Conservation (phyloP, 2,797 vertebrate genomes). For the Eurystomus glaucurus region DNA sequence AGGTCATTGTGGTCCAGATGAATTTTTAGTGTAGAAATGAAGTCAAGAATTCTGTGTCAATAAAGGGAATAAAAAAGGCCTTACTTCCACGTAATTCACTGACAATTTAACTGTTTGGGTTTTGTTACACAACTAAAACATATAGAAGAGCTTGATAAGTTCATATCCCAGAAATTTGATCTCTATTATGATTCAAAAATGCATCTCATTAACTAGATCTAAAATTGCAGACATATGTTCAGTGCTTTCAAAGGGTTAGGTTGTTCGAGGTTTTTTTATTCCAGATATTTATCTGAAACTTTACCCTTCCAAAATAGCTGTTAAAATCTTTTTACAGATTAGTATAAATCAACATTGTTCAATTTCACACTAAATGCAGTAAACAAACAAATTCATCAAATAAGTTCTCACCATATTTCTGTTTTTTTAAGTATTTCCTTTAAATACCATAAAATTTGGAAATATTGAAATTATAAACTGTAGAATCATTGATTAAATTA, state of each 20-base stretch:
- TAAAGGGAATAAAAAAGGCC: neutral
- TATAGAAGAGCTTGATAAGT: neutral
- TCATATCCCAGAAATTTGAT: neutral
- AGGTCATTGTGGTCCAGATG: neutral
- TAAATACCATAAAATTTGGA: neutral
- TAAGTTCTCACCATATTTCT: neutral
- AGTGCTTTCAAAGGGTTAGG: neutral
- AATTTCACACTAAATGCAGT: neutral
- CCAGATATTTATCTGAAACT: neutral
- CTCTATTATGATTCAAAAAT: neutral
- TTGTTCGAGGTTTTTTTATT: neutral
- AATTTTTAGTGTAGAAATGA: neutral
- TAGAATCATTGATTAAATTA: neutral
- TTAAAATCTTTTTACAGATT: neutral
- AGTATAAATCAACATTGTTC: neutral
- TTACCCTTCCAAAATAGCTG: neutral
- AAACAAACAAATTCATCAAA: neutral
- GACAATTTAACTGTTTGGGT: neutral
- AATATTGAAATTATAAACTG: neutral
- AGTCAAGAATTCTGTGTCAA: neutral
- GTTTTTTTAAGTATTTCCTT: neutral
- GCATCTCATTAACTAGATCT: neutral
- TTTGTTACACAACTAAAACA: neutral
- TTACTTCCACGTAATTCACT: neutral
- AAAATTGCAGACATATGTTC: neutral